Evolutionary conservation across 2,797 vertebrate genomes (phyloP).

Genomic region (Discoglossus pictus): DNA sequence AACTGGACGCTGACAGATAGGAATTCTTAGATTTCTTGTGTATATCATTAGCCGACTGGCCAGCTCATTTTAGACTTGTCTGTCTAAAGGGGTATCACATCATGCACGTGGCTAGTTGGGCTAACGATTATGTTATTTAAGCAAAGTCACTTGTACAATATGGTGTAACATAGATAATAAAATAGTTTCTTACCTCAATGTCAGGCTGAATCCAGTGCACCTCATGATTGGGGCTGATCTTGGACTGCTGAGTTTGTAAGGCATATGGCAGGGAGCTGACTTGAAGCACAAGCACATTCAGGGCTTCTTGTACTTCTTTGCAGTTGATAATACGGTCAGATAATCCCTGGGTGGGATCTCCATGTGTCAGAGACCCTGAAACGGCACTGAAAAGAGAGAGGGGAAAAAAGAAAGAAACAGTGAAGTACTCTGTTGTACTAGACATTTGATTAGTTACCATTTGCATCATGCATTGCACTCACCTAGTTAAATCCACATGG

Average conservation of each 20-base stretch:
- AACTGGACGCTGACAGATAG: no score
- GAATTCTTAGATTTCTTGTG: no score
- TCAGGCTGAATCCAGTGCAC: conserved; percentile 86
- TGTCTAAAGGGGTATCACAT: no score
- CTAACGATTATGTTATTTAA: no score
- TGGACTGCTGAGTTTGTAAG: conserved; percentile 91
- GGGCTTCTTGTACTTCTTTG: conserved; percentile 89
- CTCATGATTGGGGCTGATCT: conserved; percentile 88
- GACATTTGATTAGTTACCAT: no score
- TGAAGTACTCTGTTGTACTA: not conserved
- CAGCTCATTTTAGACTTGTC: no score
- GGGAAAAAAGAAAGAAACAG: not conserved
- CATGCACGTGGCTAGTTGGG: no score
- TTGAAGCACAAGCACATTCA: conserved; percentile 95
- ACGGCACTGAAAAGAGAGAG: conserved; percentile 78
- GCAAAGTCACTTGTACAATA: no score
- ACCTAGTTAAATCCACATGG: conserved; percentile 95
- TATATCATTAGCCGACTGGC: no score
- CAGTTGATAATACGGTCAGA: conserved; percentile 96
- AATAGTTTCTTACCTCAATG: conserved; percentile 13
- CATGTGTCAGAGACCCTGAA: conserved; percentile 88
- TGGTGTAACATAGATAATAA: no score
- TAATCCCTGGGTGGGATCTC: conserved; percentile 88
- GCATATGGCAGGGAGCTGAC: conserved; percentile 96
- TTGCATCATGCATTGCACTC: conserved; percentile 40